Evolutionary conservation across 2,113 vertebrate species (phyloP), one percentile per base, ranked within the genome.

Genomic region (Phrynosoma platyrhinos): DNA sequence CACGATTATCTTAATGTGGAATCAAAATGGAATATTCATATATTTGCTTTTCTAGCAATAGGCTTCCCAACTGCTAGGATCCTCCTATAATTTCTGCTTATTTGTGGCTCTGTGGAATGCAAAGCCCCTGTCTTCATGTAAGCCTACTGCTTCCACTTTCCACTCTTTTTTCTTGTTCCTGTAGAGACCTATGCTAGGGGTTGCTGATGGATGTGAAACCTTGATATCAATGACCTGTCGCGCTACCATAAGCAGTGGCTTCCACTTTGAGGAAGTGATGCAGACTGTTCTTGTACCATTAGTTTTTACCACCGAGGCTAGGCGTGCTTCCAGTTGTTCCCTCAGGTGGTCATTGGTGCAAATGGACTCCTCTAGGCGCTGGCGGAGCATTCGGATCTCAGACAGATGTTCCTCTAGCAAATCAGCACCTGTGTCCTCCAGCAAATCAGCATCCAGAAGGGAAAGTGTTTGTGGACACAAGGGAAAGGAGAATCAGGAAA

Each of bases 361-460:
- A 92, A 99, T 99, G 91, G 98, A 99, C 82, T 99, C 98, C 90
- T 98, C 98, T 0, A 99, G 96, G 66, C 97, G 97, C 93, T 97
- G 97, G 12, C 97, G 97, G 77, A 99, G 96, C 91, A 92, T 96
- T 71, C 97, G 95, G 89, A 99, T 98, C 95, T 99, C 98, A 6
- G 94, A 89, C 87, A 99, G 95, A 83, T 99, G 98, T 66, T 98
- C 98, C 86, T 98, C 98, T 90, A 99, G 96, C 90, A 99, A 92
- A 76, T 98, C 97, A 9, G 98, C 90, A 32, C 97, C 98, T 98
- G 52, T 2, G 72, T 6, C 32, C 86, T 98, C 98, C 91, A 99
- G 97, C 90, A 99, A 92, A 76, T 98, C 97, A 9, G 98, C 79
- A 82, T 16, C 62, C 0, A 53, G 47, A 40, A n/a, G 62, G 2